Evolutionary conservation across 1,140 invertebrate species (phyloP).

Genomic region (Calephelis nemesis): DNA sequence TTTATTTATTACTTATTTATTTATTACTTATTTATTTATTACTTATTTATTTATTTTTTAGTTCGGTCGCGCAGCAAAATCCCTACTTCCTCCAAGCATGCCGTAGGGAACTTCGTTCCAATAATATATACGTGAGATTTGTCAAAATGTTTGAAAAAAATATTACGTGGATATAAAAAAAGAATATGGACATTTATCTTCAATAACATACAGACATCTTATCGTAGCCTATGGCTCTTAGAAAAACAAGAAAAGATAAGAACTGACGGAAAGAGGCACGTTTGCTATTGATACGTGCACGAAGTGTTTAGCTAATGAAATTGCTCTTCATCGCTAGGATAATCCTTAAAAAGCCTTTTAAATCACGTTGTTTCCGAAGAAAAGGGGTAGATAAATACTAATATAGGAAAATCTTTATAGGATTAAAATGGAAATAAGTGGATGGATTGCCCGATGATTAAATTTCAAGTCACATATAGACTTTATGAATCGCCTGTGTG

Average conservation of each 20-base stretch:
- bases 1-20: no score
- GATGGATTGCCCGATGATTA: background rate
- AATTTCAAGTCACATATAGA: no score
- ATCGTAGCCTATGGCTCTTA: background rate
- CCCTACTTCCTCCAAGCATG: no score
- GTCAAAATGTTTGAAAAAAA: no score
- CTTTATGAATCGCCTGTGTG: no score
- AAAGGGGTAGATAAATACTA: background rate
- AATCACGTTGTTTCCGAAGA: background rate
- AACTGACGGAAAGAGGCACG: conserved; percentile 1
- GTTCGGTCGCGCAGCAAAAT: no score
- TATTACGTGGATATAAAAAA: no score
- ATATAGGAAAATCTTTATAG: background rate
- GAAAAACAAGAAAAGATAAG: background rate
- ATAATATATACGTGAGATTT: no score
- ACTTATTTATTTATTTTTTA: no score
- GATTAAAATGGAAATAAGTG: background rate
- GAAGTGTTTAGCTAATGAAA: conserved; percentile 9
- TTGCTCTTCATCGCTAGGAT: background rate
- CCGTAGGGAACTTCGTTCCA: no score
- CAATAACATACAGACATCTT: background rate
- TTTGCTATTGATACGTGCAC: conserved; percentile 3
- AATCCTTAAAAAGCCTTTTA: conserved; percentile 7
- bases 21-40: no score
- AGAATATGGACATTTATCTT: background rate